These are phyloP conservation scores for Cotesia chilonis DNA, from an alignment of 1,140 invertebrate species.

Conservation along the genomic window DNA sequence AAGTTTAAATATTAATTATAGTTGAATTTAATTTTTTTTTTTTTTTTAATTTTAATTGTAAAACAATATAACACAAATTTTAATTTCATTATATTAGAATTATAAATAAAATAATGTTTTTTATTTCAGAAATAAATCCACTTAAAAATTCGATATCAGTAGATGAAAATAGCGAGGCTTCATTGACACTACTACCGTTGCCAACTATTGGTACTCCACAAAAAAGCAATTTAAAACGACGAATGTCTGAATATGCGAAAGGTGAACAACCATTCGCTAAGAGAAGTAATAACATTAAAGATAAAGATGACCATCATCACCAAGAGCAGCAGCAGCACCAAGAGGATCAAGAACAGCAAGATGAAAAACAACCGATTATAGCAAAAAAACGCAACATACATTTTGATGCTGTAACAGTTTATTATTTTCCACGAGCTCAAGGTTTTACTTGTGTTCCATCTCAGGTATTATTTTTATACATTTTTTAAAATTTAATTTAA, in stretches of 20 bases:
- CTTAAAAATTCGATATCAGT: conserved; percentile 43
- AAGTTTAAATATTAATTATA: background rate
- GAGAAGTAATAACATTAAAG: conserved; percentile 44
- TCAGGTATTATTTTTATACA: conserved; percentile 66
- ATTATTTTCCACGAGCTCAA: conserved; percentile 93
- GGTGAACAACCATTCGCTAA: conserved; percentile 64
- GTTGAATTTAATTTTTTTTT: too few relatives aligned
- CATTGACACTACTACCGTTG: conserved; percentile 35
- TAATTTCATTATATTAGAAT: background rate
- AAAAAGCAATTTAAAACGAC: conserved; percentile 70
- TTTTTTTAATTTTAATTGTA: too few relatives aligned
- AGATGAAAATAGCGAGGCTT: conserved; percentile 19
- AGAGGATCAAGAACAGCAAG: background rate
- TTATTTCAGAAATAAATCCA: conserved; percentile 45
- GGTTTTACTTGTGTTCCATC: conserved; percentile 98
- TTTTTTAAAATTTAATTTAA: too few relatives aligned
- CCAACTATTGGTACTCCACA: conserved; percentile 48
- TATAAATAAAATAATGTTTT: conserved; percentile 14
- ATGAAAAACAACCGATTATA: conserved; percentile 51
- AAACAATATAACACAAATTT: too few relatives aligned
- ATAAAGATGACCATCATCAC: too few relatives aligned
- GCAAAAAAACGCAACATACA: conserved; percentile 82
- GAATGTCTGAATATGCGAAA: conserved; percentile 59
- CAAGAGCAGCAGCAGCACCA: too few relatives aligned
- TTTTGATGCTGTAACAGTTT: conserved; percentile 93